phyloP scores from a whole-genome alignment of 2,113 vertebrate genomes.

The Sialia sialis region DNA sequence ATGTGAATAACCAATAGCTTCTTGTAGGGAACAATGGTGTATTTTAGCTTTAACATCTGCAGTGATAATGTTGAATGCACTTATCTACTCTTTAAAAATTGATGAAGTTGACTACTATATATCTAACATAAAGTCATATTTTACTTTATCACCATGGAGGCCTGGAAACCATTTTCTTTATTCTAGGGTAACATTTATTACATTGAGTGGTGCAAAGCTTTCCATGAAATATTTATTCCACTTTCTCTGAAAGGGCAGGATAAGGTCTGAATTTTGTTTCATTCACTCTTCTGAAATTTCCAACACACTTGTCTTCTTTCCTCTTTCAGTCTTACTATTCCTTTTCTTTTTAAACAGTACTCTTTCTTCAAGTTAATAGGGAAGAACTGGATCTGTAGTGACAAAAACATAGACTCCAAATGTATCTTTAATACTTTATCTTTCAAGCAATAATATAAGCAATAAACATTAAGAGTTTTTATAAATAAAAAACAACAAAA shows the following conservation, averaged over 20 bases:
- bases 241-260: background rate
- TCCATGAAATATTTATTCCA: background rate
- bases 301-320: background rate
- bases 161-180: background rate
- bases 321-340: background rate
- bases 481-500: background rate
- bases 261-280: background rate
- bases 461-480: rapidly evolving
- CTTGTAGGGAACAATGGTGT: background rate
- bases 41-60: background rate
- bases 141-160: background rate
- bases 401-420: background rate
- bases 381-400: background rate
- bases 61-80: background rate
- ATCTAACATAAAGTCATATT: background rate
- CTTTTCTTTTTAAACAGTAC: background rate
- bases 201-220: background rate
- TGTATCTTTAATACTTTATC: background rate
- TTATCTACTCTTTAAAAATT: background rate
- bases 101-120: background rate
- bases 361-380: background rate
- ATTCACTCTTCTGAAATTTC: background rate
- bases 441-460: background rate
- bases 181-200: background rate
- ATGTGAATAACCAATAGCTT: background rate